phyloP scores from a whole-genome alignment of 2,797 vertebrate species.

The Helarctos malayanus region DNA sequence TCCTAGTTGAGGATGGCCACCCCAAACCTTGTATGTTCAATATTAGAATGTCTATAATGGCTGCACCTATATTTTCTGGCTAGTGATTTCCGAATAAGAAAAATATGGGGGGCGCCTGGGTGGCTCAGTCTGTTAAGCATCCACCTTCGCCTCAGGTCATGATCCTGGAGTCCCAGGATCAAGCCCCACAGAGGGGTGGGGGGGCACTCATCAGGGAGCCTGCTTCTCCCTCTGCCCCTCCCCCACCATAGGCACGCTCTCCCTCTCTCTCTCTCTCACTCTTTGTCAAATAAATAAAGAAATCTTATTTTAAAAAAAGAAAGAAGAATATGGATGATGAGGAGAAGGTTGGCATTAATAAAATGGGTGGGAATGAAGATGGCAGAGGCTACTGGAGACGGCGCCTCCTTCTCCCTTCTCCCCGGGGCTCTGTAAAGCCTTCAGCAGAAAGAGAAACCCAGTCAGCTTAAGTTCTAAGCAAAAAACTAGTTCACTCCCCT shows the following conservation, averaged over 20 bases:
- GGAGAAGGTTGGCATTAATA: neutral
- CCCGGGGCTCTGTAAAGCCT: neutral
- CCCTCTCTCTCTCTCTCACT: neutral
- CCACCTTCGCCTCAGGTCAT: neutral
- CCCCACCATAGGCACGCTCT: too few relatives aligned
- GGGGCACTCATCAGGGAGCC: too few relatives aligned
- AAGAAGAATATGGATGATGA: neutral
- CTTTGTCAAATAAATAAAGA: neutral
- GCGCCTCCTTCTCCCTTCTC: neutral
- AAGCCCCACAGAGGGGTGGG: neutral
- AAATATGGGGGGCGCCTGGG: accelerated
- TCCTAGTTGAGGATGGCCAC: neutral
- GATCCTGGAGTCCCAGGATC: neutral
- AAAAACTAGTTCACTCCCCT: neutral
- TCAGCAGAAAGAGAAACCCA: neutral
- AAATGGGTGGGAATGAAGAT: neutral
- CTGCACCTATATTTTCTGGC: neutral
- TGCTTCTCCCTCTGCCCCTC: too few relatives aligned
- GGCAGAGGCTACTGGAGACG: accelerated
- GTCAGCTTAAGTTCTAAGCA: neutral
- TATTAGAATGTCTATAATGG: neutral
- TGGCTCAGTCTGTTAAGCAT: neutral
- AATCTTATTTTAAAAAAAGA: neutral
- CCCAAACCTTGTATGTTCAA: neutral
- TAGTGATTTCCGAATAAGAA: neutral